Base-by-base conservation (phyloP, 2,797 vertebrate species). In the Cyclura pinguis region DNA sequence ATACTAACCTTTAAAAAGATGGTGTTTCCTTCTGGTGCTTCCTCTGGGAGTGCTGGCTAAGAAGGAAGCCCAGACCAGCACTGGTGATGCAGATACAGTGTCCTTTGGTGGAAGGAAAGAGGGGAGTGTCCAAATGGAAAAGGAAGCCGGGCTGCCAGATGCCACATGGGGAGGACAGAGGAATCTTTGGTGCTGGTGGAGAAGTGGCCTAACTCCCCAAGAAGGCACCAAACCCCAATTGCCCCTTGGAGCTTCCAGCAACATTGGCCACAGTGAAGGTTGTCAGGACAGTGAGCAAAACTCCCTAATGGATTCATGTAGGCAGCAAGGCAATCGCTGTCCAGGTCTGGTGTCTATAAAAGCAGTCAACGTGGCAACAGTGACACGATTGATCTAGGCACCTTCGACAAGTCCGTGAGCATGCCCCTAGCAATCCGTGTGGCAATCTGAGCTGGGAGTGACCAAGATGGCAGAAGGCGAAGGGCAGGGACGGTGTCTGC, bases 351-450 rank as follows among this genome's bases (percentile, higher is more conserved):
- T 52, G 69, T 42, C 47, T 14, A 32, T 32, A 32, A 7, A 64
- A 22, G 35, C 5, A 20, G 24, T 69, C 74, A 57, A 73, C 20
- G 29, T 16, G 64, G 47, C 32, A 24, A 72, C 22, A 24, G 27
- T 16, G n/a, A 27, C 10, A 14, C 57, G 16, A 24, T 8, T 12
- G 55, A 35, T 59, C 74, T 5, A 16, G 84, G 0, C 47, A 14
- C 38, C 24, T 57, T 18, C 14, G n/a, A 9, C 2, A 38, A 57
- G 4, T 38, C 78, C 1, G 20, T 55, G 57, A 55, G 20, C 32
- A n/a, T 57, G 14, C 35, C 32, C 55, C 97, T 98, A 98, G 97
- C 98, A 98, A 93, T 98, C 97, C 0, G 98, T 98, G 92, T 98
- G 98, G 89, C 97, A 97, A 95, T 97, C 97, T 96, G 97, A 98